These are phyloP conservation scores for Dyspetes luteomarginatus DNA, from an alignment of 2,888 invertebrate species.

Conservation along the genomic window DNA sequence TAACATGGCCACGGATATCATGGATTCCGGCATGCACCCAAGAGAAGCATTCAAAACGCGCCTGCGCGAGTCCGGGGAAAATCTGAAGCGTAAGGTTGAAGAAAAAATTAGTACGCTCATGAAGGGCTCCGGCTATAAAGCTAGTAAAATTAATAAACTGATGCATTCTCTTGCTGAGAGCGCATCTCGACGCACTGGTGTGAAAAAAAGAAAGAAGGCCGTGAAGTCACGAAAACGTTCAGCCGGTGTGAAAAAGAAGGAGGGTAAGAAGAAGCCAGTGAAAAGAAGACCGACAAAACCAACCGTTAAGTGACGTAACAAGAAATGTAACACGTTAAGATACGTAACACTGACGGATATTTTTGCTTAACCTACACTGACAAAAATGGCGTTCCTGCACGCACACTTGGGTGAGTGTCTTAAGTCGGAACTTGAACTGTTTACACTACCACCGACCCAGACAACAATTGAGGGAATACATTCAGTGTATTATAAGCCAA, in stretches of 20 bases:
- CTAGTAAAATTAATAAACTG: background rate
- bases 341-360: too few species aligned
- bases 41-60: background rate
- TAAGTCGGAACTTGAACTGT: too few species aligned
- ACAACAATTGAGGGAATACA: too few species aligned
- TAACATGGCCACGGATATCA: constrained; percentile 12
- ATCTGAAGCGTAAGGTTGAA: constrained; percentile 18
- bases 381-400: too few species aligned
- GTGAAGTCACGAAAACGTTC: background rate
- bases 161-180: background rate
- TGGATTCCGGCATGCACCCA: constrained; percentile 1
- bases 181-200: background rate
- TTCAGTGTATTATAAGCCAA: too few species aligned
- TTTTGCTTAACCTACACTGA: too few species aligned
- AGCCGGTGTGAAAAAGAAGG: background rate
- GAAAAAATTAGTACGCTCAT: constrained; percentile 11
- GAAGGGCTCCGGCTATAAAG: constrained; percentile 1
- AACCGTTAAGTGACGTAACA: too few species aligned
- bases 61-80: background rate
- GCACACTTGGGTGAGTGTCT: too few species aligned
- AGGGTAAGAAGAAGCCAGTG: background rate
- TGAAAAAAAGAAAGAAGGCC: background rate
- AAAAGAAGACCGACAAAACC: constrained; percentile 7
- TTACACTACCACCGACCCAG: too few species aligned
- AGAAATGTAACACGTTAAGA: too few species aligned